Percentiles rank a stretch among this genome's conserved stretches.
Evolutionary conservation across 2,797 vertebrate species (phyloP).

Genomic region (Pachyuromys duprasi): DNA sequence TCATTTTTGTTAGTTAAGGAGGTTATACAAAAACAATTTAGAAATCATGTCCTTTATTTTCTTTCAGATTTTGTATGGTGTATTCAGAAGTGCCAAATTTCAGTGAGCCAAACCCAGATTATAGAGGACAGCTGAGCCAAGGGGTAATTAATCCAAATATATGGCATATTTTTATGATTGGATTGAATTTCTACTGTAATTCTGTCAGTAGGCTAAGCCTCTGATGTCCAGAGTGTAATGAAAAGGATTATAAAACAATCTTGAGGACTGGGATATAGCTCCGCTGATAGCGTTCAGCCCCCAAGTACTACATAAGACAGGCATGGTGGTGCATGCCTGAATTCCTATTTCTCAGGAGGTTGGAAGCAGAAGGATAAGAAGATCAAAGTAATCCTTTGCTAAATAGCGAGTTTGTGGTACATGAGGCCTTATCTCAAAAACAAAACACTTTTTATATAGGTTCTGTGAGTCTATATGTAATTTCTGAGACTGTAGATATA

Average conservation of each 20-base stretch:
- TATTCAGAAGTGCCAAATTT: conserved; percentile 99
- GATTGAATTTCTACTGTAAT: background rate
- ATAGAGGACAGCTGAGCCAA: conserved; percentile 92
- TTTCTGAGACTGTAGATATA: background rate
- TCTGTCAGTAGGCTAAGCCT: background rate
- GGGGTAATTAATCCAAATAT: conserved; percentile 87
- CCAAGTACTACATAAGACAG: background rate
- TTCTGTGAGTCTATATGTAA: background rate
- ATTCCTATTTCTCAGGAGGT: background rate
- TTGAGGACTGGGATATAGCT: background rate
- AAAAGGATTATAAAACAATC: background rate
- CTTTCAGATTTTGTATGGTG: conserved; percentile 98
- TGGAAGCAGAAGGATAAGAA: background rate
- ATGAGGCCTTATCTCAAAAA: background rate
- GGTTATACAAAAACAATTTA: conserved; percentile 39
- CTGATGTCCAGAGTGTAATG: background rate
- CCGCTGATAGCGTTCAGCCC: background rate
- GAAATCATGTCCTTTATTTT: conserved; percentile 68
- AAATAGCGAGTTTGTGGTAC: background rate
- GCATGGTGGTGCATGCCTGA: background rate
- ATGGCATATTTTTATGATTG: conserved; percentile 41
- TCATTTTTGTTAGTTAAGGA: conserved; percentile 12
- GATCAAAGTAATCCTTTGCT: background rate
- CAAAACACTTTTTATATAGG: background rate
- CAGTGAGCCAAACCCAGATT: conserved; percentile 97